Conservation (phyloP, 2,888 invertebrate genomes). For the Trissolcus brochymenae region DNA sequence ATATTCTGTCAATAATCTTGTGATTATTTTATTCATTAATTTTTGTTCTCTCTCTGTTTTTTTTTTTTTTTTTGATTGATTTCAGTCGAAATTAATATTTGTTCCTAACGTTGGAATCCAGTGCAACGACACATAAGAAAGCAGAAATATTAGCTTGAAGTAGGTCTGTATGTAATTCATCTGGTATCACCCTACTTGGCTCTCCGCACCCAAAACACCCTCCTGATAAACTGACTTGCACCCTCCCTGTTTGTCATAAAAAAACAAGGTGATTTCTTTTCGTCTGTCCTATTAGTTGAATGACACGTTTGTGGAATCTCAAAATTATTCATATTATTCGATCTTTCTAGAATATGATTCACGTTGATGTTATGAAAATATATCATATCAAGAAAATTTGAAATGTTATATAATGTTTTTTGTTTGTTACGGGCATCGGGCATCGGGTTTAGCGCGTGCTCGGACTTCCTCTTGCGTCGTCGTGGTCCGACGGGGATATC, state of each 20-base stretch:
- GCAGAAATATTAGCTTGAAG: not conserved
- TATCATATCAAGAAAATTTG: too few relatives aligned
- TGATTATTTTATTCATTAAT: too few relatives aligned
- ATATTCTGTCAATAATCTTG: too few relatives aligned
- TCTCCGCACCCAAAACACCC: constrained; percentile 2
- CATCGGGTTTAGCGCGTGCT: constrained; percentile 42
- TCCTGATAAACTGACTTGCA: not conserved
- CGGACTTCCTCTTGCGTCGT: constrained; percentile 7
- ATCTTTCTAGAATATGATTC: too few relatives aligned
- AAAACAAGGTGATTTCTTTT: not conserved
- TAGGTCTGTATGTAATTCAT: constrained; percentile 1
- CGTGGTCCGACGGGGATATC: constrained; percentile 32
- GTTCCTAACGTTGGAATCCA: too few relatives aligned
- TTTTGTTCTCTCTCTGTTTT: too few relatives aligned
- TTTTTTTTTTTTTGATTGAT: too few relatives aligned
- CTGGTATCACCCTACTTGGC: constrained; percentile 1
- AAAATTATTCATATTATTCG: not conserved
- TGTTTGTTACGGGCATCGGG: not conserved
- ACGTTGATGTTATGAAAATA: too few relatives aligned
- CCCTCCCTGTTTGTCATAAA: not conserved
- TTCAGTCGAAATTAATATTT: too few relatives aligned
- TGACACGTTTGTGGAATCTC: not conserved
- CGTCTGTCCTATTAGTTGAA: not conserved
- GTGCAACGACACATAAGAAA: not conserved
- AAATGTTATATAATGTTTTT: too few relatives aligned